These are phyloP conservation scores for Mastacembelus armatus DNA, from an alignment of 2,797 vertebrate species.

Conservation along the genomic window DNA sequence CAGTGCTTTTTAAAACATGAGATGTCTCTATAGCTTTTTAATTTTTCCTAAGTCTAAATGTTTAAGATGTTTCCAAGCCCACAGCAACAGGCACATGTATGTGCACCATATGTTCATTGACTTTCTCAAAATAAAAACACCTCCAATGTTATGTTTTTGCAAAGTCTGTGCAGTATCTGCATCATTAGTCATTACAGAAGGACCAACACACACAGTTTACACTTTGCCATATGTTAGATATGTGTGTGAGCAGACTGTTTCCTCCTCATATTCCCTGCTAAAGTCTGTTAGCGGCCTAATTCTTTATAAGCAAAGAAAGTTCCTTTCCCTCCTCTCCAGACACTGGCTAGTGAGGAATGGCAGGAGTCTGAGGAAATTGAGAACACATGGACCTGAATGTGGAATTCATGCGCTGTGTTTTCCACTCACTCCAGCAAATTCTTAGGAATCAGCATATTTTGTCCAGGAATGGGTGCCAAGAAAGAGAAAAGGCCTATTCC, in stretches of 20 bases:
- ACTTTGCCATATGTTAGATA: conserved; percentile 27
- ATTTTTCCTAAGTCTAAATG: too few species aligned
- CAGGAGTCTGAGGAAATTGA: conserved; percentile 76
- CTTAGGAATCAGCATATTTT: conserved; percentile 57
- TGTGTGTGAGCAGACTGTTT: conserved; percentile 23
- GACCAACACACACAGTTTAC: conserved; percentile 21
- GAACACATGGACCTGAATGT: conserved; percentile 79
- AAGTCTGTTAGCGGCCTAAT: conserved; percentile 12
- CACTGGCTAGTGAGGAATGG: conserved; percentile 29
- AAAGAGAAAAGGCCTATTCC: conserved; percentile 51
- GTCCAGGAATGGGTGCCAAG: conserved; percentile 61
- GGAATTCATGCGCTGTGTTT: conserved; percentile 67
- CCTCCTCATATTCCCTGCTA: neutral
- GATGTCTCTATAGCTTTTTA: too few species aligned
- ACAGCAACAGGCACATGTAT: neutral
- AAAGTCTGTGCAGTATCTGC: conserved; percentile 7
- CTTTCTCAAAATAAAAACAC: conserved; percentile 9
- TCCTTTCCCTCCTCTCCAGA: conserved; percentile 47
- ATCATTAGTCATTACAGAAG: conserved; percentile 31
- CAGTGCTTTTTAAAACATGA: too few species aligned
- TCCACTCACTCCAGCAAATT: conserved; percentile 71
- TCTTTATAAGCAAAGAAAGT: conserved; percentile 15
- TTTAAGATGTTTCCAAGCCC: too few species aligned
- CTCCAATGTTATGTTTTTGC: neutral
- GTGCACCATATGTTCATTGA: neutral